Evolutionary conservation across 1,140 invertebrate species (phyloP), one percentile per base, ranked within the genome.

Genomic region (Trialeurodes vaporariorum): DNA sequence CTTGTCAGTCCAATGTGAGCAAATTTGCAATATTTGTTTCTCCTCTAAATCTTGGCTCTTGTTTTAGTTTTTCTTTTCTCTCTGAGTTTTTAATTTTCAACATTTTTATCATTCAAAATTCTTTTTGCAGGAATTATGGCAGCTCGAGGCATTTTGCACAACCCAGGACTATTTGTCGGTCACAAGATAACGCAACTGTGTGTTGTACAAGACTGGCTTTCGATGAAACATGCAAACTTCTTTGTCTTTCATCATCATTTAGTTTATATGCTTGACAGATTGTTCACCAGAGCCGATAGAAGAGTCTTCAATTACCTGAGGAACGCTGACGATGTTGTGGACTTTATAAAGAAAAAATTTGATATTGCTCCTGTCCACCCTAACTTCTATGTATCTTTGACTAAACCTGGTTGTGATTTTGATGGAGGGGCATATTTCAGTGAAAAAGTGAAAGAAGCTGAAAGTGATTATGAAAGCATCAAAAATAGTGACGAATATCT

Each of bases 241-340:
- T 88, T 71, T 67, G 87, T 83, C 75, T 93, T 96, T 74, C 94
- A 97, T 80, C 92, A 96, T 77, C 94, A 97, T 81, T 82, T 97
- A 64, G 90, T 93, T 61, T 95, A 94, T 75, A 98, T 98, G 95
- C 79, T 93, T 71, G 91, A 94, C 76, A 89, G 88, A 78, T 75
- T 89, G 59, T 80, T 95, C 69, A 80, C 84, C 2, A 88, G 85
- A 71, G 77, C 83, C 62, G 83, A 91, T 73, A 34, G 62, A 27
- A 68, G 27, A n/a, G 59, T n/a, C 59, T 68, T 68, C 17, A 68
- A 68, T 59, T n/a, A 64, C 24, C 59, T 68, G 1, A 62, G 49
- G 21, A 64, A 23, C 17, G 67, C 67, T n/a, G 40, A 27, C 5
- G 67, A 68, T 34, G 67, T 68, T 40, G 17, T 68, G 21, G 63